Base-by-base conservation (phyloP, 2,888 invertebrate species). In the Pristionchus fissidentatus region DNA sequence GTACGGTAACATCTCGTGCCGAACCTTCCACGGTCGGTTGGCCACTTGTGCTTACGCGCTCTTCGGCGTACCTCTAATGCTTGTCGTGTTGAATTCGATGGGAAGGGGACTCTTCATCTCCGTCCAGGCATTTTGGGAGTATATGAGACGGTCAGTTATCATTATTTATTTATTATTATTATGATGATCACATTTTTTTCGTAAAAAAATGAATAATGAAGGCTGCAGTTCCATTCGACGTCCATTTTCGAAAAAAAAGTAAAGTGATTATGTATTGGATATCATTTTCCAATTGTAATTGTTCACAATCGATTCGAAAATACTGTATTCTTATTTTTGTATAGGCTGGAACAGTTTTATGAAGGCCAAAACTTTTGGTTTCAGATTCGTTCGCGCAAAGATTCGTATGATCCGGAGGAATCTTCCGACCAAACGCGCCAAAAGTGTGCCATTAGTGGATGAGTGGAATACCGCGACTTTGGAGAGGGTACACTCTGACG, bases 1-100 rank as follows among this genome's bases (percentile, higher is more conserved):
- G 91, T 98, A 98, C 93, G 98, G 98, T 85, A 97, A 98, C 93
- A 96, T 98, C 89, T 95, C 96, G 57, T 97, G 98, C 0, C 95
- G 95, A 88, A 98, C 98, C 5, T 94, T 88, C 32, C 95, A 95
- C 15, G 98, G 97, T 15, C 95, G 95, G 87, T 95, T 96, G 0
- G 94, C 97, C 55, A 97, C 97, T 0, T 97, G 98, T 86, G 94
- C 96, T 29, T 98, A 98, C 93, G 96, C 97, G 29, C 95, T 96
- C 83, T 95, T 98, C 87, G 98, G 98, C 10, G 97, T 98, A 89
- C 98, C 98, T 0, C 94, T 98, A 90, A 97, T 98, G 93, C 94
- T 98, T 89, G 96, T 98, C 84, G 95, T 97, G 15, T 93, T 98
- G 87, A 96, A 97, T 55, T 97, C 97, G 93, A 96, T 97, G 92